Base-by-base conservation (phyloP, 1,140 invertebrate species). In the Leptinotarsa defecta region DNA sequence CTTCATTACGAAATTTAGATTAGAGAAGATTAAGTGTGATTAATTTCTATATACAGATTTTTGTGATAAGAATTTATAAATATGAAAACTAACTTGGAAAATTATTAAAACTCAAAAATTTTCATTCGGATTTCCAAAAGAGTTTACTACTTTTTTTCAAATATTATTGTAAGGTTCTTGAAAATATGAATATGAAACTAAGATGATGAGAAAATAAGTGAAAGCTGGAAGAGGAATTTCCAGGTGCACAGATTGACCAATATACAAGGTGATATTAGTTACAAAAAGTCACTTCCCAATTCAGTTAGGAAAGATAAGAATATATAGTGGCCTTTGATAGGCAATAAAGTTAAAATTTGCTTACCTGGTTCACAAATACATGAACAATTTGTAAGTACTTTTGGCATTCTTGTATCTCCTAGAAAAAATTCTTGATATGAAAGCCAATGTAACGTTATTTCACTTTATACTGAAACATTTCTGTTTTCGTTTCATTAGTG, bases 361-460 rank as follows among this genome's bases (percentile, higher is more conserved):
- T 73, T 73, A 73, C 71, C 71, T 73, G 61, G 57, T 64, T 57
- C 61, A 73, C 61, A 48, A 34, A n/a, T 17, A 65, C 71, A 64
- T 34, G 48, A 19, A 70, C 34, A 70, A 20, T 69, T 17, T 43
- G 19, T 70, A 65, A 73, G 34, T n/a, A 64, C 24, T 73, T 73
- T 73, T 48, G 61, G 57, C 13, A 64, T 65, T 19, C n/a, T 64
- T 73, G 63, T 73, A 73, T 34, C 71, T 73, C 71, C 71, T 73
- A 73, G 62, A 73, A 73, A 73, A 64, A 43, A 65, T 1, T 15
- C 13, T 24, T 24, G 15, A 65, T 65, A 22, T 34, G 64, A 65
- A 65, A n/a, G 61, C 27, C 4, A 20, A 65, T 15, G 20, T 19
- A 65, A 65, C 27, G 52, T 4, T 57, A 5, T 57, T 57, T 57